These are phyloP conservation scores for Nomada fucata DNA, from an alignment of 2,888 invertebrate species.

Conservation along the genomic window DNA sequence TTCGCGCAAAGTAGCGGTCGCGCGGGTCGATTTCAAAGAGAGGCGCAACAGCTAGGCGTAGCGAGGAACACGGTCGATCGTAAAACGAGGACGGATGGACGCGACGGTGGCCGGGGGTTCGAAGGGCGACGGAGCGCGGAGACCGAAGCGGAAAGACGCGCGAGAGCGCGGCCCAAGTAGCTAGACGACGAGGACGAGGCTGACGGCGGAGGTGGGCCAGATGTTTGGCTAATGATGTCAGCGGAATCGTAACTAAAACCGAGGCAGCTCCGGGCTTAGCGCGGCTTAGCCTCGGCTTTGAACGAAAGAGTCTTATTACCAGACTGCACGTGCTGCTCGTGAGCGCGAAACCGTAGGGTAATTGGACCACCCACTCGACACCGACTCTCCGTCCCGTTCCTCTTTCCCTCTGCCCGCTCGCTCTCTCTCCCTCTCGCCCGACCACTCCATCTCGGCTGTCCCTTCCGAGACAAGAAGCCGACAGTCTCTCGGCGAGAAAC, in stretches of 20 bases:
- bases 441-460: conserved; percentile 54
- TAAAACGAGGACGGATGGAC: conserved; percentile 57
- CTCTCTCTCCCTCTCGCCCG: conserved; percentile 17
- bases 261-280: conserved; percentile 72
- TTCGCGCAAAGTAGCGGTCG: conserved; percentile 24
- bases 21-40: conserved; percentile 56
- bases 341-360: conserved; percentile 82
- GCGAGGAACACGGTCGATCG: conserved; percentile 53
- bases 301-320: conserved; percentile 83
- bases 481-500: conserved; percentile 19
- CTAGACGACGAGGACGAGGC: conserved; percentile 54
- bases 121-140: conserved; percentile 31
- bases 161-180: conserved; percentile 25
- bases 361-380: conserved; percentile 83
- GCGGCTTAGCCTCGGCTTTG: conserved; percentile 72
- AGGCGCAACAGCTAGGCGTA: conserved; percentile 14
- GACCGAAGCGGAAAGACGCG: conserved; percentile 23
- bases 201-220: conserved; percentile 76
- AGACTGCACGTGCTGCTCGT: conserved; percentile 80
- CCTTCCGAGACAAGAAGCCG: conserved; percentile 10
- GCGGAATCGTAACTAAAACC: conserved; percentile 83
- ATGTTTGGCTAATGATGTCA: conserved; percentile 85
- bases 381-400: conserved; percentile 54
- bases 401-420: conserved; percentile 30
- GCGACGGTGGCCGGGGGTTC: conserved; percentile 4